These are phyloP conservation scores for Eucidaris tribuloides DNA, from an alignment of 35 echinoderm and acorn worm genomes.

Conservation along the genomic window DNA sequence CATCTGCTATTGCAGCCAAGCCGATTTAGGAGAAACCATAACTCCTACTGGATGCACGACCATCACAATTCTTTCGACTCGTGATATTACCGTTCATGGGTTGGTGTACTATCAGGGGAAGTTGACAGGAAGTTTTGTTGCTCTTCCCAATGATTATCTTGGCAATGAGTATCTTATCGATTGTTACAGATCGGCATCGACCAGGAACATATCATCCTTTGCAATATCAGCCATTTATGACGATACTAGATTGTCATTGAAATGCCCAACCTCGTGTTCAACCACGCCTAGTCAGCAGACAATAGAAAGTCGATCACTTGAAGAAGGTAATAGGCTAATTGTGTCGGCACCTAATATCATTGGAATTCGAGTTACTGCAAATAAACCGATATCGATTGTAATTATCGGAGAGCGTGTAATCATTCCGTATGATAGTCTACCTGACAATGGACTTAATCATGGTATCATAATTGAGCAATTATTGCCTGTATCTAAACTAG, in stretches of 20 bases:
- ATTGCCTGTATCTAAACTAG: background rate
- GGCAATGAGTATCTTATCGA: background rate
- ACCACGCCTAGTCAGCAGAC: background rate
- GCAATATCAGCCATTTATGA: background rate
- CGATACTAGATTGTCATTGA: background rate
- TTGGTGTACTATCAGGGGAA: background rate
- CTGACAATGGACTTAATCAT: background rate
- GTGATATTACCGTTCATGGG: background rate
- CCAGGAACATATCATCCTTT: background rate
- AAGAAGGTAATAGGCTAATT: background rate
- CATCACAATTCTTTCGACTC: background rate
- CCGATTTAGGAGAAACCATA: too few relatives aligned
- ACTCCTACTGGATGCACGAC: background rate
- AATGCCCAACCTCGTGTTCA: background rate
- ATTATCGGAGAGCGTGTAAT: background rate
- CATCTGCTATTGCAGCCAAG: too few relatives aligned
- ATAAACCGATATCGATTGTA: background rate
- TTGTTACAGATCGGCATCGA: background rate
- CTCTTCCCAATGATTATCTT: background rate
- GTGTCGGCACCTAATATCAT: too few relatives aligned
- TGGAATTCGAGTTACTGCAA: background rate
- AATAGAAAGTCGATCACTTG: background rate
- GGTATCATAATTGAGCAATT: constrained; percentile 5
- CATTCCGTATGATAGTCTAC: background rate
- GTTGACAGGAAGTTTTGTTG: background rate